These are phyloP conservation scores for Thereva unica DNA, from an alignment of 2,888 invertebrate genomes.

Conservation along the genomic window DNA sequence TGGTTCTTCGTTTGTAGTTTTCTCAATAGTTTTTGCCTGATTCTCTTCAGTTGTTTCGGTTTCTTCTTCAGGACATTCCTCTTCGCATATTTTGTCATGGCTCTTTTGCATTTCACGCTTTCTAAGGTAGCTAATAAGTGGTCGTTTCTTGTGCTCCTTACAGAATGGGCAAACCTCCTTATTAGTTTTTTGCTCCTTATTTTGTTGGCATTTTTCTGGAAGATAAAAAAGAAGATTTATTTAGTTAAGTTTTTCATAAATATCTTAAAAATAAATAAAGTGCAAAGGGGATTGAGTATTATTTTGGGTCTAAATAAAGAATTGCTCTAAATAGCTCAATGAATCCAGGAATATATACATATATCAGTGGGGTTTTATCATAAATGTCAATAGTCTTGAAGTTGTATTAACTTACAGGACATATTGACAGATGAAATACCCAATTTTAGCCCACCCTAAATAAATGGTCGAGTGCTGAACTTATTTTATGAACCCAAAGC, in stretches of 20 bases:
- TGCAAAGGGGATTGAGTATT: no score
- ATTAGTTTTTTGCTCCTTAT: conserved; percentile 50
- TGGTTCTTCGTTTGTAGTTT: conserved; percentile 25
- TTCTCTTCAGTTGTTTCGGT: conserved; percentile 50
- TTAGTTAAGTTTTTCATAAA: neutral
- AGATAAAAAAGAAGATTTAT: conserved; percentile 22
- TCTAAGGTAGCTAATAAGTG: conserved; percentile 60
- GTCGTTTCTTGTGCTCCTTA: conserved; percentile 61
- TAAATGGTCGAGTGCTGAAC: no score
- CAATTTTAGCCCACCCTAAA: no score
- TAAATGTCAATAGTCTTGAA: no score
- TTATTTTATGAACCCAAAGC: no score
- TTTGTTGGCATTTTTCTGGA: conserved; percentile 53
- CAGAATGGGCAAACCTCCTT: conserved; percentile 61
- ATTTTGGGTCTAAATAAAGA: no score
- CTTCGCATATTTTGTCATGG: conserved; percentile 61
- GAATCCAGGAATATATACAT: no score
- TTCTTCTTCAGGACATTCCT: conserved; percentile 48
- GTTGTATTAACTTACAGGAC: no score
- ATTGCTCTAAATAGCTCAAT: no score
- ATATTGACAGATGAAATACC: no score
- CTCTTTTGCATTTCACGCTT: conserved; percentile 60
- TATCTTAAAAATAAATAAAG: no score
- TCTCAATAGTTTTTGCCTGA: conserved; percentile 17
- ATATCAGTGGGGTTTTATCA: no score